A percentile compares a stretch with the other conserved stretches of the same genome.
phyloP scores from a whole-genome alignment of 2,797 vertebrate genomes.

The Schizopygopsis pylzovi region DNA sequence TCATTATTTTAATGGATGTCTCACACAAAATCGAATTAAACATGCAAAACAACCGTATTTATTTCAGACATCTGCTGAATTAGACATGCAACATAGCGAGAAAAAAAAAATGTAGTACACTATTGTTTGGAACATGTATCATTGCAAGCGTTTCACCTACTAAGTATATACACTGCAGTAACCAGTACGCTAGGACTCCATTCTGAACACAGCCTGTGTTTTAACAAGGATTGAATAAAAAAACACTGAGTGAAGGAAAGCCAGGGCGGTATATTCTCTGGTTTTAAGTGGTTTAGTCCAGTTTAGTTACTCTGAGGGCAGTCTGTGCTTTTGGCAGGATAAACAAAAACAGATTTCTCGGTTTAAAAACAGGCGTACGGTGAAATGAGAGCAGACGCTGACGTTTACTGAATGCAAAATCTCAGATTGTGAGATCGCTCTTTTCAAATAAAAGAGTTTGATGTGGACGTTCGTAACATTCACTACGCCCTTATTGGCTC shows the following conservation, averaged over 20 bases:
- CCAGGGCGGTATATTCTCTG: constrained; percentile 18
- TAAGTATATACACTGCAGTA: not conserved
- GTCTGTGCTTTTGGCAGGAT: constrained; percentile 67
- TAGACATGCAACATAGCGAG: constrained; percentile 30
- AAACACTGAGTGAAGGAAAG: not conserved
- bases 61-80: not conserved
- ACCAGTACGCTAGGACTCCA: not conserved
- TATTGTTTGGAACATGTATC: not conserved
- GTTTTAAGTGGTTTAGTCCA: constrained; percentile 20
- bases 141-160: not conserved
- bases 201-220: not conserved
- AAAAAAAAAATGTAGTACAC: not conserved
- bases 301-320: constrained; percentile 53
- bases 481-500: not conserved
- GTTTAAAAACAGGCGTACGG: constrained; percentile 6
- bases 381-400: not conserved
- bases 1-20: not conserved
- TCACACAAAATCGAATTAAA: not conserved
- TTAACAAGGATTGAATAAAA: not conserved
- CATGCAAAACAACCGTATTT: not conserved
- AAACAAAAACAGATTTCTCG: constrained; percentile 28
- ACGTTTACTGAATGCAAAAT: not conserved
- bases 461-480: not conserved
- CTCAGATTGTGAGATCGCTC: not conserved
- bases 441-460: not conserved